These are phyloP conservation scores for Rhagophthalmus giganteus DNA, from an alignment of 2,888 invertebrate genomes.

Conservation along the genomic window DNA sequence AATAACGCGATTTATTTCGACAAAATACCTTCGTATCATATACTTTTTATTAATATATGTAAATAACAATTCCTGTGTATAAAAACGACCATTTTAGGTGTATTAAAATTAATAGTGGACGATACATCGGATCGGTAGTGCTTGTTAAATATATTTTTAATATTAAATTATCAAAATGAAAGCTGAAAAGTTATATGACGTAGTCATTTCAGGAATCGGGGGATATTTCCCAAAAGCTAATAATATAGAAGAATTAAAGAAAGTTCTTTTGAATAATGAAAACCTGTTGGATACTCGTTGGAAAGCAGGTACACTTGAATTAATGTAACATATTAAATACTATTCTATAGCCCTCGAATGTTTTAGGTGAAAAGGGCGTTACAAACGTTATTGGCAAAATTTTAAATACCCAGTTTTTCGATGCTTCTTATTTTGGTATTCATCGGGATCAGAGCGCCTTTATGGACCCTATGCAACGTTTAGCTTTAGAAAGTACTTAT, in stretches of 20 bases:
- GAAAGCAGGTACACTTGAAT: conserved; percentile 47
- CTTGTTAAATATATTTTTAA: neutral
- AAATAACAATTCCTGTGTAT: neutral
- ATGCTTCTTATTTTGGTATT: conserved; percentile 57
- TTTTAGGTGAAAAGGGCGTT: conserved; percentile 48
- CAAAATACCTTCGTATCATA: too few species aligned
- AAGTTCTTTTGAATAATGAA: conserved; percentile 57
- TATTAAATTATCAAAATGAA: too few species aligned
- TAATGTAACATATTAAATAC: too few species aligned
- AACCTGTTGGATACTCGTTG: conserved; percentile 45
- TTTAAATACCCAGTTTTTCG: conserved; percentile 50
- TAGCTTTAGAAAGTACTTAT: conserved; percentile 54
- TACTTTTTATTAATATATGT: neutral
- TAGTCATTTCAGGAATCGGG: conserved; percentile 58
- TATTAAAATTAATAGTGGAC: neutral
- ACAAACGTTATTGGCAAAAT: conserved; percentile 51
- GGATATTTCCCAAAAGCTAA: conserved; percentile 63
- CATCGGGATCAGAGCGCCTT: conserved; percentile 54
- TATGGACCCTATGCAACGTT: conserved; percentile 57
- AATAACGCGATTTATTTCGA: too few species aligned
- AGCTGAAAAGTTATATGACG: conserved; percentile 39
- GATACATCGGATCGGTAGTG: neutral
- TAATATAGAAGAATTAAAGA: conserved; percentile 62
- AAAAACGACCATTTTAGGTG: neutral
- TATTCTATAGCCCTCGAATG: conserved; percentile 7